Evolutionary conservation across 2,888 invertebrate genomes (phyloP).

Genomic region (Melanotus villosus): DNA sequence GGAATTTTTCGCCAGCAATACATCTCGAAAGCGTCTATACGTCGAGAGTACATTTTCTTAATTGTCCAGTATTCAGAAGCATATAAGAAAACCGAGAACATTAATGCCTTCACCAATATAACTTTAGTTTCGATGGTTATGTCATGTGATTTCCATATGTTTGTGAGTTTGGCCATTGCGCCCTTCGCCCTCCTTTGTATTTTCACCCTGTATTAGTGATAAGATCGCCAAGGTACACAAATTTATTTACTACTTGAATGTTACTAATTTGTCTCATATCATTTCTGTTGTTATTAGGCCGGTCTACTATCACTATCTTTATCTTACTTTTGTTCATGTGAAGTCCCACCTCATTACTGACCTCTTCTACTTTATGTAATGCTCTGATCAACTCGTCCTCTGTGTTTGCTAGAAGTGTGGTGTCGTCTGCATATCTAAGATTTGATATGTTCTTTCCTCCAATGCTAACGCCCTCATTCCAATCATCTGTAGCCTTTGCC

Average conservation of each 20-base stretch:
- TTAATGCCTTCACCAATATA: too few species aligned
- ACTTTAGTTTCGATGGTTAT: too few species aligned
- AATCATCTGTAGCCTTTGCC: neutral
- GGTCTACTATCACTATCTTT: neutral
- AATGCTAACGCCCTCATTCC: neutral
- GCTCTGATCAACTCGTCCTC: neutral
- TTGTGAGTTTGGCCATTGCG: neutral
- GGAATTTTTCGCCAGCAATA: too few species aligned
- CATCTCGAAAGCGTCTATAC: too few species aligned
- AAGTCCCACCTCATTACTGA: neutral
- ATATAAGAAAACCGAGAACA: too few species aligned
- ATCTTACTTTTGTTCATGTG: neutral
- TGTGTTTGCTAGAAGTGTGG: neutral
- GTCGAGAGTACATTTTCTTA: too few species aligned
- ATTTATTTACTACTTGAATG: too few species aligned
- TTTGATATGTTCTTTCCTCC: conserved; percentile 1
- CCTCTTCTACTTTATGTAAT: neutral
- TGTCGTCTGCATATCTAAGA: neutral
- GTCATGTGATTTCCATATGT: neutral
- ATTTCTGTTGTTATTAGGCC: neutral
- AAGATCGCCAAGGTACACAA: neutral
- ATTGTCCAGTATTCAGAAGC: too few species aligned
- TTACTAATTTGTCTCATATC: neutral
- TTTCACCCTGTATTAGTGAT: neutral
- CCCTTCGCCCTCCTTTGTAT: neutral